Evolutionary conservation across 2,113 vertebrate genomes (phyloP).

Genomic region (Tragelaphus scriptus): DNA sequence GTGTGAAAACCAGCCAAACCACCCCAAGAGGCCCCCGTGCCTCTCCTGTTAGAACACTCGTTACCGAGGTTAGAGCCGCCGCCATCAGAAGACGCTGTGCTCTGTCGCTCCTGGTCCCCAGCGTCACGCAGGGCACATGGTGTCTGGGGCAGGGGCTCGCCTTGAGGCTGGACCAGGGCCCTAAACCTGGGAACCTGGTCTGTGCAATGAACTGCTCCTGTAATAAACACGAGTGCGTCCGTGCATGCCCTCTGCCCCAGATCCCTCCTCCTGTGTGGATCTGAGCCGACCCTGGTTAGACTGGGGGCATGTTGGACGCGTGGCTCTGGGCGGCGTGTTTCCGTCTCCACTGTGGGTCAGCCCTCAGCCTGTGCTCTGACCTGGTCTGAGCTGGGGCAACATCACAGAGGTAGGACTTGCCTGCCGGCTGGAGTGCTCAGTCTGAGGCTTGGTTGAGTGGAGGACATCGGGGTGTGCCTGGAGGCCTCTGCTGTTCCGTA

Average conservation of each 20-base stretch:
- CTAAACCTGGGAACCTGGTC: neutral
- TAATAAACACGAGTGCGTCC: fast-evolving
- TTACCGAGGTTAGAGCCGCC: neutral
- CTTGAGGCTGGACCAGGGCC: neutral
- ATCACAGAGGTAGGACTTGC: fast-evolving
- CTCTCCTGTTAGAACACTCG: neutral
- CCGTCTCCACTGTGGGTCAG: neutral
- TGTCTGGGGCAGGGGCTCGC: neutral
- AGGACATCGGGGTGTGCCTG: fast-evolving
- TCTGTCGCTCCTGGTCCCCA: neutral
- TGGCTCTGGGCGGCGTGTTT: too few relatives aligned
- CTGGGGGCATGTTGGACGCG: neutral
- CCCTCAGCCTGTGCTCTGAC: neutral
- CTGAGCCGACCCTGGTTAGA: neutral
- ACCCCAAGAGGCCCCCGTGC: neutral
- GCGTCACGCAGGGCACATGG: fast-evolving
- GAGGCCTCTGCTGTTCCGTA: fast-evolving
- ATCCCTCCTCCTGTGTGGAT: fast-evolving
- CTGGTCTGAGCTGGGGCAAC: neutral
- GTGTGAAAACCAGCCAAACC: neutral
- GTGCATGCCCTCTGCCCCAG: fast-evolving
- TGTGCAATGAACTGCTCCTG: neutral
- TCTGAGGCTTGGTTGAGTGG: neutral
- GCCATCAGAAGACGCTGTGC: fast-evolving
- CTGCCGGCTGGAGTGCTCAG: neutral